Base-by-base conservation (phyloP, 2,113 vertebrate species). In the Rana temporaria region DNA sequence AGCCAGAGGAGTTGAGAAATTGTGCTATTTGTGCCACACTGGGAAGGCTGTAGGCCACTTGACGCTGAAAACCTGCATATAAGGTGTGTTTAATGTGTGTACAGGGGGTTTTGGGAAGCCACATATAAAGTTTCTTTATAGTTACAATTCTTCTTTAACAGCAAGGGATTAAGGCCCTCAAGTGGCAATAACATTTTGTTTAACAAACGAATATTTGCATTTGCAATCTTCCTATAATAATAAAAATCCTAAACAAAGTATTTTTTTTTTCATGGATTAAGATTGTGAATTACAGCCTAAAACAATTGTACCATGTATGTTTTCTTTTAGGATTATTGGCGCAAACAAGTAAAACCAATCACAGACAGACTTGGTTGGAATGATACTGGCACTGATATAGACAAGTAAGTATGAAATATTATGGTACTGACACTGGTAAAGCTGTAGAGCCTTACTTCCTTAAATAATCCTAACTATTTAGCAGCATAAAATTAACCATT, bases 251-350 rank as follows among this genome's bases (percentile, higher is more conserved):
- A 48, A 48, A 48, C 6, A 11, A 0, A 48, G 8, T 48, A 5
- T 4, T 38, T 11, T 22, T 6, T 15, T n/a, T n/a, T n/a, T n/a
- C n/a, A n/a, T n/a, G n/a, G 22, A 24, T 34, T 4, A 48, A 14
- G 12, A 48, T 48, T 12, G 11, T 20, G 14, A 68, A 4, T 68
- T 68, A 24, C 9, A 63, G 32, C 34, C 1, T 38, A 19, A n/a
- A 67, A 67, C 11, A 19, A 8, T 20, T 19, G 30, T 67, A 19
- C 56, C 32, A 20, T 0, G 0, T 1, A 83, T 87, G 68, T 83
- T 83, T 84, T 85, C 22, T 85, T 88, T 20, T 85, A 99, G 97
- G 18, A 6, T 55, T 90, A 98, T 79, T 97, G 98, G 85, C 79
- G 55, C 15, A 1, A 5, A 0, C 89, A 93, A 80, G 95, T 98